Conservation (phyloP, 2,888 invertebrate genomes). For the Augochlorella aurata region DNA sequence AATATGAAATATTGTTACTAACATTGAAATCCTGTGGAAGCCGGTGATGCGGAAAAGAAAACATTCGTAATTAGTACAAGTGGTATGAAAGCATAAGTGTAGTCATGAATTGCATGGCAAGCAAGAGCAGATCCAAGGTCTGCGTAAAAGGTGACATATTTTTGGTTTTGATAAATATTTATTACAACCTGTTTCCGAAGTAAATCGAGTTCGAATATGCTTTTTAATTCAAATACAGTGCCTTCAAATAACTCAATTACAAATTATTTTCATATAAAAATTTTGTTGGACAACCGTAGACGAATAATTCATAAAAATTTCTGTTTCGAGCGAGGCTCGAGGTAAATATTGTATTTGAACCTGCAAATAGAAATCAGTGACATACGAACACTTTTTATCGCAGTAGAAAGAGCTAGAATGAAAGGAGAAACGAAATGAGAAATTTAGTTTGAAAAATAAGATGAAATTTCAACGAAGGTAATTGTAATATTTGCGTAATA, state of each 20-base stretch:
- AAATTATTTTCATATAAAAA: not conserved
- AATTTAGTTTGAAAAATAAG: not conserved
- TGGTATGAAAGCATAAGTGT: slow-evolving; percentile 16
- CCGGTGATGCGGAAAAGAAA: slow-evolving; percentile 58
- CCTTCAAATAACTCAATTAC: not conserved
- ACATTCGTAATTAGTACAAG: slow-evolving; percentile 50
- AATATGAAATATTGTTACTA: slow-evolving; percentile 65
- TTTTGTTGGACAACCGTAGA: not conserved
- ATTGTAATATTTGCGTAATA: slow-evolving; percentile 19
- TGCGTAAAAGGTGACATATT: not conserved
- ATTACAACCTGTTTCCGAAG: not conserved
- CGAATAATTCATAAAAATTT: not conserved
- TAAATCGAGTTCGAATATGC: not conserved
- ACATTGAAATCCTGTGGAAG: slow-evolving; percentile 71
- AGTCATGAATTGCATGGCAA: slow-evolving; percentile 8
- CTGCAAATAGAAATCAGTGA: not conserved
- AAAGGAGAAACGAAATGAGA: not conserved
- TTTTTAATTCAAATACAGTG: not conserved
- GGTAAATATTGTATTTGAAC: not conserved
- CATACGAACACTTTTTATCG: not conserved
- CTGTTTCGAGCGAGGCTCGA: not conserved
- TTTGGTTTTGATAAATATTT: not conserved
- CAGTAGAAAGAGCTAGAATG: not conserved
- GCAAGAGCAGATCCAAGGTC: not conserved
- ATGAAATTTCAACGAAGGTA: not conserved